Evolutionary conservation across 2,797 vertebrate genomes (phyloP).

Genomic region (Gallinago stenura): DNA sequence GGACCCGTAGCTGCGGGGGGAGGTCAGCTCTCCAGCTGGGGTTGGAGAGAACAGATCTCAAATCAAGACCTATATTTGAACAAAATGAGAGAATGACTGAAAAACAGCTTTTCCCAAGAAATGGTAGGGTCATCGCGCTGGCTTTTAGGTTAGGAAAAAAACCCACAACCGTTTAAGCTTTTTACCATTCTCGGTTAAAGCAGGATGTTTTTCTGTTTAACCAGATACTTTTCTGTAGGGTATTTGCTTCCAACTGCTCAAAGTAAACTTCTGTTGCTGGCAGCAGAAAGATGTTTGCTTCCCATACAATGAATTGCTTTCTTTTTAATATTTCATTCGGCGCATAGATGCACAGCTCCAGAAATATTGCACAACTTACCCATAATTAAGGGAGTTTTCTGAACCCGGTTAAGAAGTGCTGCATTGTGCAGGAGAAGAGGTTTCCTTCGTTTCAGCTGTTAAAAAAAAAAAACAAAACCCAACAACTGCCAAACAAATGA

Average conservation of each 20-base stretch:
- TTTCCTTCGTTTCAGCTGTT: slow-evolving; percentile 39
- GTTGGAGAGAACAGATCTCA: background rate
- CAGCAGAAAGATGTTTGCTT: slow-evolving; percentile 44
- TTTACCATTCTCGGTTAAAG: slow-evolving; percentile 31
- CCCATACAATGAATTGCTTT: slow-evolving; percentile 62
- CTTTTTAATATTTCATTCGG: background rate
- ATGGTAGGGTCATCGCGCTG: background rate
- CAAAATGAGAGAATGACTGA: background rate
- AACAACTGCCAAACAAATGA: slow-evolving; percentile 35
- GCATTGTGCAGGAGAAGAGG: background rate
- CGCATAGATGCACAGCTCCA: background rate
- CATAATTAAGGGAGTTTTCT: background rate
- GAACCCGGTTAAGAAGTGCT: slow-evolving; percentile 36
- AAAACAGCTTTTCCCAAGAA: background rate
- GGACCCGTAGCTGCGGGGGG: background rate
- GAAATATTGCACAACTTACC: slow-evolving; percentile 1
- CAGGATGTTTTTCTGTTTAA: slow-evolving; percentile 35
- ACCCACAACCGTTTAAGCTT: background rate
- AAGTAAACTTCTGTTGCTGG: slow-evolving; percentile 53
- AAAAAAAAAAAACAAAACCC: background rate
- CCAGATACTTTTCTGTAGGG: slow-evolving; percentile 34
- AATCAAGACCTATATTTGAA: background rate
- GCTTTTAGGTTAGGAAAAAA: background rate
- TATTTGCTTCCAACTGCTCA: slow-evolving; percentile 37
- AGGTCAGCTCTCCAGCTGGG: background rate